phyloP scores from a whole-genome alignment of 2,797 vertebrate species.

The Pelobates cultripes region DNA sequence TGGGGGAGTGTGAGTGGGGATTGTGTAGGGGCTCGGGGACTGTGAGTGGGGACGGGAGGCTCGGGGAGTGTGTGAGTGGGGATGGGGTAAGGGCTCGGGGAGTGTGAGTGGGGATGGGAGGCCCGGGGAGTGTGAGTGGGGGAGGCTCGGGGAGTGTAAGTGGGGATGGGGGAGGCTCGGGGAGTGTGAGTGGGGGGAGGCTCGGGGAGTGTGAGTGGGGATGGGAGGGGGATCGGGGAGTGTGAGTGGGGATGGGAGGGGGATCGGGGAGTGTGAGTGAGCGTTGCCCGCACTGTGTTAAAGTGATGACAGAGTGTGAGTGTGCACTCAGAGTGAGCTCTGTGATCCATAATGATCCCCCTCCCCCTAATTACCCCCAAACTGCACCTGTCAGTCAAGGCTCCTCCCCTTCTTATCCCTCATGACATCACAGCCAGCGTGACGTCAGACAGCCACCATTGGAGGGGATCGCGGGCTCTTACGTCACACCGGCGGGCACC shows the following conservation, averaged over 20 bases:
- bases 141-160: not conserved
- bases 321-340: not conserved
- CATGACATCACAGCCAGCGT: conserved; percentile 58
- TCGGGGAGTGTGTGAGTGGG: too few relatives aligned
- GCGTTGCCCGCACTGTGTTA: not conserved
- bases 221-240: not conserved
- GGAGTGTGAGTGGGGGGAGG: not conserved
- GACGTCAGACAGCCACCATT: conserved; percentile 57
- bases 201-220: not conserved
- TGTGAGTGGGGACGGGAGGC: not conserved
- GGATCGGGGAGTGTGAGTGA: not conserved
- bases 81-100: too few relatives aligned
- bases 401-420: conserved; percentile 59
- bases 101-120: not conserved
- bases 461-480: not conserved
- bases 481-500: not conserved
- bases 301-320: not conserved
- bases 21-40: not conserved
- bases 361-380: conserved; percentile 2
- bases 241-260: not conserved
- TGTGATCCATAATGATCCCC: not conserved
- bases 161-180: not conserved
- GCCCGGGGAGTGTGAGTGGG: not conserved
- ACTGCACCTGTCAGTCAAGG: conserved; percentile 36
- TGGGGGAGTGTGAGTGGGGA: not conserved